phyloP scores from a whole-genome alignment of 2,797 vertebrate genomes.

The Selene dorsalis region DNA sequence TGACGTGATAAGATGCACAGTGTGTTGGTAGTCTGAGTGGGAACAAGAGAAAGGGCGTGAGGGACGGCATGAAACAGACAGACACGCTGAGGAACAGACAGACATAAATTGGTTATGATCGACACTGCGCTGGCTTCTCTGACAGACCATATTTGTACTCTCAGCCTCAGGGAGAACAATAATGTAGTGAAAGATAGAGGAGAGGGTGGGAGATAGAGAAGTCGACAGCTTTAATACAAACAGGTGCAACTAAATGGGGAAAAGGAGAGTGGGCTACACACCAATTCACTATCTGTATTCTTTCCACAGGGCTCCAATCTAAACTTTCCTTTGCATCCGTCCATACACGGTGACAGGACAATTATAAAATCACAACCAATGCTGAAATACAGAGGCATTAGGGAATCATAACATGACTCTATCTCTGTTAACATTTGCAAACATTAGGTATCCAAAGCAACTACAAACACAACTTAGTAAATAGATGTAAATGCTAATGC shows the following conservation, averaged over 20 bases:
- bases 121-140: constrained; percentile 5
- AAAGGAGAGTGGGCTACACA: constrained; percentile 4
- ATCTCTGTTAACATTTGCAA: neutral
- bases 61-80: neutral
- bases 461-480: too few relatives aligned
- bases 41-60: neutral
- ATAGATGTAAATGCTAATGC: too few relatives aligned
- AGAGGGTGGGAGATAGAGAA: constrained; percentile 3
- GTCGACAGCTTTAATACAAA: constrained; percentile 22
- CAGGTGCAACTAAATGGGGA: constrained; percentile 27
- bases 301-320: neutral
- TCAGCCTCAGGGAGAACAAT: constrained; percentile 32
- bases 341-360: neutral
- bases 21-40: constrained; percentile 1
- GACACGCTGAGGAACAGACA: constrained; percentile 21
- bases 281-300: neutral
- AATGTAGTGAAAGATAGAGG: constrained; percentile 24
- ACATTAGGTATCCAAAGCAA: neutral
- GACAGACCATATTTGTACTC: constrained; percentile 36
- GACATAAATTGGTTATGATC: constrained; percentile 43
- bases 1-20: constrained; percentile 45
- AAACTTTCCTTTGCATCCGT: neutral
- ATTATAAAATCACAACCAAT: neutral
- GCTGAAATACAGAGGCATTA: neutral
- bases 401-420: too few relatives aligned